Conservation (phyloP, 2,113 vertebrate species). For the Eulemur rufifrons region DNA sequence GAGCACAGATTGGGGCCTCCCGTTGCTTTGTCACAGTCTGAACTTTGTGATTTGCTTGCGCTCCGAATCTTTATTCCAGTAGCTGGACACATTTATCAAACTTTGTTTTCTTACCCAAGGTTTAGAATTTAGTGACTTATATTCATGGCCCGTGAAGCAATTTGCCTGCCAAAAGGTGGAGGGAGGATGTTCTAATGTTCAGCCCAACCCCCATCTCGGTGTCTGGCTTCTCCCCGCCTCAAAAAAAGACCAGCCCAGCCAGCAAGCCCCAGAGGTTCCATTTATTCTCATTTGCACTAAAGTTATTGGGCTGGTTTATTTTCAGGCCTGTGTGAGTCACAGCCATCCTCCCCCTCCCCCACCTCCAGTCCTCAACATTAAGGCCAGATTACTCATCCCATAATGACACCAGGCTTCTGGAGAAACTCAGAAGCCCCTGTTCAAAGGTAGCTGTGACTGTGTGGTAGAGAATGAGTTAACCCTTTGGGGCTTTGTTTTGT, state of each 20-base stretch:
- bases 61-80: background rate
- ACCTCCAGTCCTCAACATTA: background rate
- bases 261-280: background rate
- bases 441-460: background rate
- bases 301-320: slow-evolving; percentile 35
- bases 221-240: background rate
- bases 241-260: background rate
- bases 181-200: background rate
- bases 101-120: slow-evolving; percentile 25
- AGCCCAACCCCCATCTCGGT: background rate
- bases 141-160: background rate
- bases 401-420: background rate
- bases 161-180: background rate
- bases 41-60: background rate
- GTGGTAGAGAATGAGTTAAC: background rate
- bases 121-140: slow-evolving; percentile 49
- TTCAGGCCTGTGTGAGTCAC: slow-evolving; percentile 28
- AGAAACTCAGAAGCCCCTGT: background rate
- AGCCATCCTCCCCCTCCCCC: background rate
- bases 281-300: background rate
- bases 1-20: background rate
- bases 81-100: slow-evolving; percentile 21
- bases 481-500: no score
- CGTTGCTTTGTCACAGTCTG: background rate
- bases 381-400: background rate